A percentile compares a stretch with the other conserved stretches of the same genome.
Conservation (phyloP, 2,113 vertebrate species). For the Ceyx melanurus region DNA sequence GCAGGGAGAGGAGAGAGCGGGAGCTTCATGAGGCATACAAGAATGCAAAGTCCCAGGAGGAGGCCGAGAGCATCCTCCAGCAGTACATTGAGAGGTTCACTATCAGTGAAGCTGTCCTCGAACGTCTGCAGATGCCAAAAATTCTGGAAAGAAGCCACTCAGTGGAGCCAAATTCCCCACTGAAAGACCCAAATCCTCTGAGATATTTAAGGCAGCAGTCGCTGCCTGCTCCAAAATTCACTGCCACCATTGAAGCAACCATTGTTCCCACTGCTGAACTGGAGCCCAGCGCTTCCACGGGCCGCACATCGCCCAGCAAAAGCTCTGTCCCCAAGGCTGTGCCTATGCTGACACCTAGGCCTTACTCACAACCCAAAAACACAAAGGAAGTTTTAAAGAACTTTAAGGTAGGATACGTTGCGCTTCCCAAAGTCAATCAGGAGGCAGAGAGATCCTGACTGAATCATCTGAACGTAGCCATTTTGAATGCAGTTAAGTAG, state of each 20-base stretch:
- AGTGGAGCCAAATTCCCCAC: constrained; percentile 83
- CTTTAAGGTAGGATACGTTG: constrained; percentile 82
- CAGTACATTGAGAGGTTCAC: constrained; percentile 95
- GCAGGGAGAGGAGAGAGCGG: constrained; percentile 86
- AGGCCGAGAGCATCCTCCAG: constrained; percentile 87
- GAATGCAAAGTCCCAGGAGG: constrained; percentile 84
- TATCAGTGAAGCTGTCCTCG: constrained; percentile 92
- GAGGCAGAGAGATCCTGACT: background rate
- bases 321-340: constrained; percentile 80
- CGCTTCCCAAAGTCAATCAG: background rate
- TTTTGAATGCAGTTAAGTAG: background rate
- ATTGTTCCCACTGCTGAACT: constrained; percentile 75
- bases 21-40: constrained; percentile 89
- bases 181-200: constrained; percentile 81
- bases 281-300: constrained; percentile 61
- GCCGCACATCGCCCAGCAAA: constrained; percentile 78
- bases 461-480: background rate
- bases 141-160: constrained; percentile 93
- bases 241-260: constrained; percentile 89
- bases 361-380: constrained; percentile 83
- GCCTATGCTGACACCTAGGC: constrained; percentile 89
- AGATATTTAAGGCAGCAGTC: constrained; percentile 92
- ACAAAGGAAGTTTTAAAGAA: constrained; percentile 78
- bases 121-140: constrained; percentile 92
- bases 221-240: constrained; percentile 90